A percentile compares a stretch with the other conserved stretches of the same genome.
Evolutionary conservation across 2,888 invertebrate genomes (phyloP).

Genomic region (Agrilus biguttatus): DNA sequence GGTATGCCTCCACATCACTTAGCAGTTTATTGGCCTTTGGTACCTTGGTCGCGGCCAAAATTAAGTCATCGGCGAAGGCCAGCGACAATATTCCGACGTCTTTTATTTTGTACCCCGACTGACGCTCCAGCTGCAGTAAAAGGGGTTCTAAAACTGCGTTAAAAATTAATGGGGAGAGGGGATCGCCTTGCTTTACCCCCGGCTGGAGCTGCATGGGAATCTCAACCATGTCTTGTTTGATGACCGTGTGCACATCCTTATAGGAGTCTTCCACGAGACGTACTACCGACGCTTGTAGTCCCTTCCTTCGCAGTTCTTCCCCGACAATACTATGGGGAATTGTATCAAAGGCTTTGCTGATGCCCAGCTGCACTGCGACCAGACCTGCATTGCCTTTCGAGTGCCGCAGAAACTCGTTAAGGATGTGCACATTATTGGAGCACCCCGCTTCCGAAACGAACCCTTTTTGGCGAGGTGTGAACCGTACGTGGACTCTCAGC

Average conservation of each 20-base stretch:
- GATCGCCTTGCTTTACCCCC: slow-evolving; percentile 29
- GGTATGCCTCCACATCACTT: too few relatives aligned
- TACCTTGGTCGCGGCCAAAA: slow-evolving; percentile 15
- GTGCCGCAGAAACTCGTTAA: too few relatives aligned
- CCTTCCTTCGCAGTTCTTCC: slow-evolving; percentile 17
- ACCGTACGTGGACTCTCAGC: too few relatives aligned
- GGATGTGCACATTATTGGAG: too few relatives aligned
- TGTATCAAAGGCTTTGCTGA: slow-evolving; percentile 31
- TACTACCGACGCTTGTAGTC: slow-evolving; percentile 18
- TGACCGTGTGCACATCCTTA: slow-evolving; percentile 16
- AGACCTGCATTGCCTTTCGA: too few relatives aligned
- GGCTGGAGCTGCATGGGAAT: slow-evolving; percentile 15
- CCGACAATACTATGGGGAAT: slow-evolving; percentile 15
- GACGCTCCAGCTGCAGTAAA: slow-evolving; percentile 12
- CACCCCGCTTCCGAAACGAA: too few relatives aligned
- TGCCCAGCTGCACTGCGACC: slow-evolving; percentile 28
- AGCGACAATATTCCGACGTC: slow-evolving; percentile 5
- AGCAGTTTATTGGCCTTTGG: too few relatives aligned
- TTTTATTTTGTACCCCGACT: slow-evolving; percentile 9
- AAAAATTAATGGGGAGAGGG: slow-evolving; percentile 25
- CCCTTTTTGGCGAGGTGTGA: too few relatives aligned
- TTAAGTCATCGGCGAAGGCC: slow-evolving; percentile 25
- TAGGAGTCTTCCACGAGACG: slow-evolving; percentile 22
- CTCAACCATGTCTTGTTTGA: slow-evolving; percentile 10
- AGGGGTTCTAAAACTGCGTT: slow-evolving; percentile 20